Evolutionary conservation across 1,140 invertebrate genomes (phyloP).

Genomic region (Sarcophaga bullata): DNA sequence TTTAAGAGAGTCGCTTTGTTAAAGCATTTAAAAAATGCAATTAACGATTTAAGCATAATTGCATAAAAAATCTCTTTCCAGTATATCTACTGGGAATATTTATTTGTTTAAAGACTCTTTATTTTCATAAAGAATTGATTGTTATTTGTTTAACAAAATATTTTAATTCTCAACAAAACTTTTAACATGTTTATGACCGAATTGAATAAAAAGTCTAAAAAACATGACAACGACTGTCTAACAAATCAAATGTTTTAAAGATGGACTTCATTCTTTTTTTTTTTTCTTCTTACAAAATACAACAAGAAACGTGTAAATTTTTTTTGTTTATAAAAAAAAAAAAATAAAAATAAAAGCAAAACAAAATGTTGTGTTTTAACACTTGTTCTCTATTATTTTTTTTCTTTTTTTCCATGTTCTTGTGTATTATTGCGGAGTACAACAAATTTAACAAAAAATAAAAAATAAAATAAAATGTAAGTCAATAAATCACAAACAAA

Average conservation of each 20-base stretch:
- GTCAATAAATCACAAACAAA: no score
- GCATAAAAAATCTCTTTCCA: no score
- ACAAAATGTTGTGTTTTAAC: background rate
- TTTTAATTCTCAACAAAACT: no score
- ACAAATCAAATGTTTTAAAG: background rate
- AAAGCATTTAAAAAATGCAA: no score
- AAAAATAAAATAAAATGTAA: background rate
- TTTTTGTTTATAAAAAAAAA: background rate
- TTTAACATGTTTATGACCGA: background rate
- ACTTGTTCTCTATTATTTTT: background rate
- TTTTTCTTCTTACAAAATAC: background rate
- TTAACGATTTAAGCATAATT: no score
- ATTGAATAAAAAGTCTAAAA: no score
- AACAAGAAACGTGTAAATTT: background rate
- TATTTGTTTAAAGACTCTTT: no score
- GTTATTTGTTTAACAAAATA: no score
- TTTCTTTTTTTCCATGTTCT: background rate
- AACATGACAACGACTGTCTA: background rate
- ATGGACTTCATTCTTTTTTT: slow-evolving; percentile 1
- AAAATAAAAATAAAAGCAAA: no score
- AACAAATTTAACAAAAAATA: background rate
- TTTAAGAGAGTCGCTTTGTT: no score
- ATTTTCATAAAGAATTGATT: no score
- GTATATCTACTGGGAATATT: no score
- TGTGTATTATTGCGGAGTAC: background rate